Conservation (phyloP, 2,888 invertebrate genomes). For the Amblyjoppa proteus region DNA sequence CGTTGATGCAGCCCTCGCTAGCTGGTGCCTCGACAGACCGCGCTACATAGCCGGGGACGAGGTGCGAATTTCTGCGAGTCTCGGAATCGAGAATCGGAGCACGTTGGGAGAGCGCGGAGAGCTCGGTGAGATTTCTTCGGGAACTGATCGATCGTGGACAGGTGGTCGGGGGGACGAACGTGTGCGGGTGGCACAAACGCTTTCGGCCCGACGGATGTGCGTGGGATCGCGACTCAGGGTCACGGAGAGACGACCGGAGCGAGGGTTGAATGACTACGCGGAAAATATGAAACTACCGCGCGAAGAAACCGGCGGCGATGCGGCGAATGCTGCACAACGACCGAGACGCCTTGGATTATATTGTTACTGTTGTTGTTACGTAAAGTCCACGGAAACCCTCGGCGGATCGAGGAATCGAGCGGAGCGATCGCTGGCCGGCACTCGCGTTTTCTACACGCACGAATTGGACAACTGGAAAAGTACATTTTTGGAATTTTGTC, state of each 20-base stretch:
- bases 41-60: neutral
- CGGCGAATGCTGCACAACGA: conserved; percentile 1
- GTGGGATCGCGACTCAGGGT: conserved; percentile 66
- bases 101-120: neutral
- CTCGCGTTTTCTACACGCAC: neutral
- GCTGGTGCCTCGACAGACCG: neutral
- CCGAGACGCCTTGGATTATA: conserved; percentile 18
- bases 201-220: conserved; percentile 45
- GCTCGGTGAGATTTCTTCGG: neutral
- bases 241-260: conserved; percentile 57
- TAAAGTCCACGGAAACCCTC: conserved; percentile 8
- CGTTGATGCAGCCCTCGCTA: neutral
- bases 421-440: neutral
- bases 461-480: conserved; percentile 5
- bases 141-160: conserved; percentile 71
- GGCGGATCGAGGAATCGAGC: neutral
- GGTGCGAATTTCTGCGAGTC: conserved; percentile 15
- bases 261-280: conserved; percentile 69
- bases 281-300: neutral
- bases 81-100: conserved; percentile 28
- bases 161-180: conserved; percentile 64
- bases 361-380: neutral
- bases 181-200: conserved; percentile 57
- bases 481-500: neutral
- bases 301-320: neutral